These are phyloP conservation scores for Drosophila miranda DNA, from an alignment of 1,140 invertebrate species.

Conservation along the genomic window DNA sequence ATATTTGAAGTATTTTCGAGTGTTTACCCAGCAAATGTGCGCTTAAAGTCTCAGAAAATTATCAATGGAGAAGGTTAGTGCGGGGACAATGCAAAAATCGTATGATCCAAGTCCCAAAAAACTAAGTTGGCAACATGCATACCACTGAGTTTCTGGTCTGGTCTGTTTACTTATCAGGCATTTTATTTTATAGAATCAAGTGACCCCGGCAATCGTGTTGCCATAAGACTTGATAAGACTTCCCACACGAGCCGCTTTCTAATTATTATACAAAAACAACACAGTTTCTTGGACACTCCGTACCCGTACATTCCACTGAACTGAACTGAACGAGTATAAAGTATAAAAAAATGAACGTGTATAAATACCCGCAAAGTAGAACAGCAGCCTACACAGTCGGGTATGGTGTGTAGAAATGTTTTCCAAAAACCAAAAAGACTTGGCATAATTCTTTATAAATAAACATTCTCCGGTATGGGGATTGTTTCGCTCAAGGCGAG, in stretches of 20 bases:
- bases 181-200: conserved; percentile 40
- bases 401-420: conserved; percentile 27
- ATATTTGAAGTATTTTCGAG: conserved; percentile 10
- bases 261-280: conserved; percentile 56
- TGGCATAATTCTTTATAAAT: conserved; percentile 67
- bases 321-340: background rate
- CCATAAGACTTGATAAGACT: conserved; percentile 63
- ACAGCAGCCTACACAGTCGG: conserved; percentile 24
- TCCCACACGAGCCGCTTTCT: conserved; percentile 31
- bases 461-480: conserved; percentile 30
- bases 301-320: too few species aligned
- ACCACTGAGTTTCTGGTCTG: background rate
- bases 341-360: conserved; percentile 5
- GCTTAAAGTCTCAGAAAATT: conserved; percentile 42
- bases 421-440: conserved; percentile 50
- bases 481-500: background rate
- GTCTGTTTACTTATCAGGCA: conserved; percentile 34
- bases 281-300: background rate
- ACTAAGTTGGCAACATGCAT: conserved; percentile 2
- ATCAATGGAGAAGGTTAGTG: conserved; percentile 24
- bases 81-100: conserved; percentile 37
- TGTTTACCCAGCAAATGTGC: background rate
- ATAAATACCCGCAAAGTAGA: conserved; percentile 26
- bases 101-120: conserved; percentile 37
- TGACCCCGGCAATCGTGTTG: conserved; percentile 59